Conservation (phyloP, 2,797 vertebrate species). For the Xiphophorus birchmanni region DNA sequence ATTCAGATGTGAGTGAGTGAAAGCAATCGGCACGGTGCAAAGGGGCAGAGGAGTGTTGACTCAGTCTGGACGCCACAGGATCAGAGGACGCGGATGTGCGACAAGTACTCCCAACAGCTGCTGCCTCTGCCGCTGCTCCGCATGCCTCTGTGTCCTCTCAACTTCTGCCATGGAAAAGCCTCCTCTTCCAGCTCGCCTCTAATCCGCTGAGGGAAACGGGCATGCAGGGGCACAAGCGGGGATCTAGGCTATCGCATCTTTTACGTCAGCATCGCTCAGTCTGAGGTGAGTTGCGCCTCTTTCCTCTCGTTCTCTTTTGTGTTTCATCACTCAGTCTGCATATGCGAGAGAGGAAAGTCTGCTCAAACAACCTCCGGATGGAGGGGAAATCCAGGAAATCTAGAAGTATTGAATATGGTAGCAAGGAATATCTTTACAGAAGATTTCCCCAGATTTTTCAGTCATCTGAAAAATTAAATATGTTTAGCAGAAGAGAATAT, state of each 20-base stretch:
- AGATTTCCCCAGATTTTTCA: constrained; percentile 35
- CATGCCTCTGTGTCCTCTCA: constrained; percentile 49
- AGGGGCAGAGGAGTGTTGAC: constrained; percentile 66
- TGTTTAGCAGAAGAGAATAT: constrained; percentile 45
- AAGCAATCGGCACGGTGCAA: constrained; percentile 45
- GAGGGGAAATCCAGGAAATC: constrained; percentile 48
- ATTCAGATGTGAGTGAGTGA: constrained; percentile 40
- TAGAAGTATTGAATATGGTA: constrained; percentile 48
- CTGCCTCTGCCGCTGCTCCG: constrained; percentile 40
- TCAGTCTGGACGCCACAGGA: constrained; percentile 67
- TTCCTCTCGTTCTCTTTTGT: constrained; percentile 52
- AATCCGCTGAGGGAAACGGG: constrained; percentile 70
- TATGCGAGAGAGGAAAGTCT: constrained; percentile 32
- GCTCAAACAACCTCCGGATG: constrained; percentile 52
- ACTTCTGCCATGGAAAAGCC: constrained; percentile 76
- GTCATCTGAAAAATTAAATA: constrained; percentile 46
- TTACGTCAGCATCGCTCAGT: constrained; percentile 78
- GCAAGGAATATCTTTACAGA: constrained; percentile 38
- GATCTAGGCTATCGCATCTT: constrained; percentile 81
- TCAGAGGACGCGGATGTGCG: constrained; percentile 79
- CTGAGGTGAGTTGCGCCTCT: constrained; percentile 86
- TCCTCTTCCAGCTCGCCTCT: constrained; percentile 66
- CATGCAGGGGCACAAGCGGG: constrained; percentile 80
- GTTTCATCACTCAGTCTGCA: constrained; percentile 55
- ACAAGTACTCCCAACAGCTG: constrained; percentile 73